A percentile compares a stretch with the other conserved stretches of the same genome.
These are phyloP conservation scores for Mesorhabditis belari DNA, from an alignment of 2,888 invertebrate species.

Conservation along the genomic window DNA sequence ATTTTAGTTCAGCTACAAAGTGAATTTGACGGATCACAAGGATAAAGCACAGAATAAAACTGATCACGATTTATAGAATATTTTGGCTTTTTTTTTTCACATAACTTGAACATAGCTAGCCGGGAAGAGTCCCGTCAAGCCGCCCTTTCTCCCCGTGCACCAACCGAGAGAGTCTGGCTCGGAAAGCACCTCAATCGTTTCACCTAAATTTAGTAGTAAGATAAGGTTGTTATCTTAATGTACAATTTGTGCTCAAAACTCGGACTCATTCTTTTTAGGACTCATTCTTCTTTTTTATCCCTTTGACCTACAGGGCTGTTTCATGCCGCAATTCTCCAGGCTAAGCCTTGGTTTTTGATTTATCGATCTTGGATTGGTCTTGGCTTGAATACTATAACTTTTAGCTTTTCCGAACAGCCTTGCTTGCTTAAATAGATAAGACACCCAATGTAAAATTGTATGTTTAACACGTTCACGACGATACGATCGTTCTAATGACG, in stretches of 20 bases:
- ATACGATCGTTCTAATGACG: too few species aligned
- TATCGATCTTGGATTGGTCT: background rate
- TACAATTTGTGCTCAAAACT: background rate
- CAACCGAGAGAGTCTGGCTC: conserved; percentile 49
- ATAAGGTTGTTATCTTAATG: background rate
- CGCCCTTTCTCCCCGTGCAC: conserved; percentile 36
- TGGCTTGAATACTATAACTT: background rate
- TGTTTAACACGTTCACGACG: too few species aligned
- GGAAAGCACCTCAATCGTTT: conserved; percentile 42
- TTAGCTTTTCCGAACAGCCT: background rate
- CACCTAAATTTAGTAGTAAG: conserved; percentile 17
- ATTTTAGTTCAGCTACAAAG: too few species aligned
- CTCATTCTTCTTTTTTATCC: too few species aligned
- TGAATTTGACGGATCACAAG: too few species aligned
- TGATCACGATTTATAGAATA: too few species aligned
- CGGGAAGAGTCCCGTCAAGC: conserved; percentile 43
- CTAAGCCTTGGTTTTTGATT: background rate
- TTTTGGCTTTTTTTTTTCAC: background rate
- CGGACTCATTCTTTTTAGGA: too few species aligned
- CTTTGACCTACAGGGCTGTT: too few species aligned
- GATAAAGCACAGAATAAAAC: too few species aligned
- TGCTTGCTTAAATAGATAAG: too few species aligned
- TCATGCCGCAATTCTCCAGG: background rate
- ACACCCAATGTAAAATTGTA: too few species aligned
- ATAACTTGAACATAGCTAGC: conserved; percentile 40